Conservation (phyloP, 2,113 vertebrate genomes). For the Urocynchramus pylzowi region DNA sequence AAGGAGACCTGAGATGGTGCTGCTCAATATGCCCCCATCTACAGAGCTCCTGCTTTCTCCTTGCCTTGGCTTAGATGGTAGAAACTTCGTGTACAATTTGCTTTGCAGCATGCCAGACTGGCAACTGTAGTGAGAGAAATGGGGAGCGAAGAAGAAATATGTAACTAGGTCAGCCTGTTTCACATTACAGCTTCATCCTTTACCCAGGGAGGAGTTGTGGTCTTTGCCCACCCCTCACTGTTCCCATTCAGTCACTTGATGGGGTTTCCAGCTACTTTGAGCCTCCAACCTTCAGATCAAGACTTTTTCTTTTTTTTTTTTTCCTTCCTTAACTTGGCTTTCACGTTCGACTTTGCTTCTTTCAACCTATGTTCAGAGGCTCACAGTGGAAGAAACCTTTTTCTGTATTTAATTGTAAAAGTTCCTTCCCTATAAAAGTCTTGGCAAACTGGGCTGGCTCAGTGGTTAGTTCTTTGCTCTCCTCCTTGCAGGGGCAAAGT, state of each 20-base stretch:
- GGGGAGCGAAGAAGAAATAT: neutral
- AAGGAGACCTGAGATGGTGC: neutral
- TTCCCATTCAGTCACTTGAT: conserved; percentile 63
- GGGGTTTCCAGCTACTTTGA: conserved; percentile 58
- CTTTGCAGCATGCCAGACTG: neutral
- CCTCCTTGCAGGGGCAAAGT: conserved; percentile 48
- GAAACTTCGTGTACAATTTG: conserved; percentile 34
- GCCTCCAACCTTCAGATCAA: conserved; percentile 54
- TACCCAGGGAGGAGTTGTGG: conserved; percentile 37
- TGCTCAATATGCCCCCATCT: neutral
- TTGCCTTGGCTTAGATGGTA: neutral
- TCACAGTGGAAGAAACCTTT: conserved; percentile 56
- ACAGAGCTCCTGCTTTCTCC: neutral
- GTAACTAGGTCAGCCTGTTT: conserved; percentile 60
- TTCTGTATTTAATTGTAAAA: conserved; percentile 61
- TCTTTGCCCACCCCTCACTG: conserved; percentile 41
- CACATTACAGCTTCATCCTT: conserved; percentile 37
- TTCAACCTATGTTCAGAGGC: conserved; percentile 56
- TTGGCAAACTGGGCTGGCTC: conserved; percentile 57
- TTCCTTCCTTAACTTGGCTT: conserved; percentile 15
- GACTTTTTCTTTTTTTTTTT: neutral
- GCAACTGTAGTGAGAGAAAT: neutral
- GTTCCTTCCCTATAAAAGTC: conserved; percentile 62
- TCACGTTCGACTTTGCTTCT: conserved; percentile 17
- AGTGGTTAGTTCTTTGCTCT: conserved; percentile 55